Conservation (phyloP, 1,140 invertebrate species). For the Cataglyphis hispanica region DNA sequence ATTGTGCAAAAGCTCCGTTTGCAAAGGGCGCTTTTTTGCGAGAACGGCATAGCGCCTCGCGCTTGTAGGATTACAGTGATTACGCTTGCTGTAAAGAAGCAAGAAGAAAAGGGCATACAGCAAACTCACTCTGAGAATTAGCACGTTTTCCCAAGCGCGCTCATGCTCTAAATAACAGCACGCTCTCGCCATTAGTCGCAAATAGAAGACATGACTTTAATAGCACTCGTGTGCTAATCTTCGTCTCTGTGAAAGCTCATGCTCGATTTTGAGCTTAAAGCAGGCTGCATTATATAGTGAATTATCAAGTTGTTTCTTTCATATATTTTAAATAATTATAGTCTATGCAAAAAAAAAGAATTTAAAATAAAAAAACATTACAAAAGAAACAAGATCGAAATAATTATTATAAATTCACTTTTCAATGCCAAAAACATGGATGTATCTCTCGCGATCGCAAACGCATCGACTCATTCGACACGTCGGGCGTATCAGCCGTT, state of each 20-base stretch:
- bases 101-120: constrained; percentile 43
- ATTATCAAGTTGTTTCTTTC: background rate
- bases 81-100: constrained; percentile 55
- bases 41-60: constrained; percentile 21
- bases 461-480: background rate
- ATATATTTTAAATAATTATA: background rate
- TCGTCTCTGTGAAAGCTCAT: constrained; percentile 13
- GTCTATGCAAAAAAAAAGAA: background rate
- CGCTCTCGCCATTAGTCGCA: constrained; percentile 38
- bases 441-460: constrained; percentile 20
- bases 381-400: background rate
- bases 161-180: constrained; percentile 50
- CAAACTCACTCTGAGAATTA: constrained; percentile 60
- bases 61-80: constrained; percentile 57
- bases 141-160: constrained; percentile 55
- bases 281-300: too few relatives aligned
- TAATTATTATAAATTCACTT: background rate
- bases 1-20: constrained; percentile 17
- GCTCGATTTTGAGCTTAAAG: background rate
- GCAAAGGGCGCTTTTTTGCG: constrained; percentile 41
- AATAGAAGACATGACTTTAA: constrained; percentile 40
- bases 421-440: background rate
- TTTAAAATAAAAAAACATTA: background rate
- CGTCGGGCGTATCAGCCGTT: background rate
- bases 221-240: constrained; percentile 43